These are phyloP conservation scores for Drosophila paucipuncta DNA, from an alignment of 2,888 invertebrate genomes.

Conservation along the genomic window DNA sequence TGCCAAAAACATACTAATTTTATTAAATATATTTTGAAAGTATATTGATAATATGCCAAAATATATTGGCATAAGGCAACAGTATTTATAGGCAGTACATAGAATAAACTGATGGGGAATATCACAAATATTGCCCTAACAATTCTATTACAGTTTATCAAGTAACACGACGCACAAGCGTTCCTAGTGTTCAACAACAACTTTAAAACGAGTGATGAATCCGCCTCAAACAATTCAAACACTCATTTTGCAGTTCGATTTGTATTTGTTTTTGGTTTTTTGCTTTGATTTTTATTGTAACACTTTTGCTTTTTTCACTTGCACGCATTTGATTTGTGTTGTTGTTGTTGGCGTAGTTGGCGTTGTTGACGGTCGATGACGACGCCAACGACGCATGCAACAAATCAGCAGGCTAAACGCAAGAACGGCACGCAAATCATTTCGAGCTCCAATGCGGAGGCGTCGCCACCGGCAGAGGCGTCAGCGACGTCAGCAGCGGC, in stretches of 20 bases:
- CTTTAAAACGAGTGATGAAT: conserved; percentile 17
- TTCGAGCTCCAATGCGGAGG: conserved; percentile 57
- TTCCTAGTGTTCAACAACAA: conserved; percentile 7
- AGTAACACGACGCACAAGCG: conserved; percentile 9
- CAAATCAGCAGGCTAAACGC: conserved; percentile 75
- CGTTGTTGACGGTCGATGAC: conserved; percentile 63
- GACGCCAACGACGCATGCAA: conserved; percentile 76
- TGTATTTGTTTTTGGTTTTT: conserved; percentile 26
- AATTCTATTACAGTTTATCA: background rate
- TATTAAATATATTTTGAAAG: background rate
- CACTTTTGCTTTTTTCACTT: conserved; percentile 73
- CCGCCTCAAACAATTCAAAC: background rate
- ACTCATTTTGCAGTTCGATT: conserved; percentile 41
- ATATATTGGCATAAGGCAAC: background rate
- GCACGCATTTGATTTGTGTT: conserved; percentile 55
- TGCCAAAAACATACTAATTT: background rate
- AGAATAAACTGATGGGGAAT: background rate
- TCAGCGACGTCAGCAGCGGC: conserved; percentile 29
- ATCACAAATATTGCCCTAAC: background rate
- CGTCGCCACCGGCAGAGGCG: conserved; percentile 41
- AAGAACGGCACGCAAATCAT: conserved; percentile 76
- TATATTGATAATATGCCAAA: background rate
- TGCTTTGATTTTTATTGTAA: conserved; percentile 45
- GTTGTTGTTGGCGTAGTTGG: conserved; percentile 48
- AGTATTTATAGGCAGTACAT: background rate